Evolutionary conservation across 2,888 invertebrate genomes (phyloP), one percentile per base, ranked within the genome.

Genomic region (Uropetala carovei): DNA sequence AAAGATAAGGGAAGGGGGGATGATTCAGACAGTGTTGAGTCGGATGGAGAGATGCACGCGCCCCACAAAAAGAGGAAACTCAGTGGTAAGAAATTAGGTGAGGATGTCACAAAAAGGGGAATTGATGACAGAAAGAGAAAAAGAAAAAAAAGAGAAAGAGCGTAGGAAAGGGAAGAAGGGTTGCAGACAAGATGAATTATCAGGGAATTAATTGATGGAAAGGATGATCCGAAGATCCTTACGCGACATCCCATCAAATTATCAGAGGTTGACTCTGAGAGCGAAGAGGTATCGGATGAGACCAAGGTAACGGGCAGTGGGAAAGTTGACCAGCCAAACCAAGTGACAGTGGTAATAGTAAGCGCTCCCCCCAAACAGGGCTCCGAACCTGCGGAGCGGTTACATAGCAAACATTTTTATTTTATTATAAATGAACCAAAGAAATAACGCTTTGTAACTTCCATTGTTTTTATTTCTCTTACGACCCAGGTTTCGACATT

Each of bases 141-240:
- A 22, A 92, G 64, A 22, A 92, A 92, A 56, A 57, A 86, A 43
- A 83, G n/a, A 92, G 60, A 92, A 92, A 75, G 64, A 92, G 58
- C 58, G 60, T 30, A 92, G 43, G 43, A 92, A 92, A 57, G 84
- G 83, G 56, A 92, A n/a, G n/a, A n/a, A 27, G 18, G 83, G 83
- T 58, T 22, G 60, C 11, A 92, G 59, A n/a, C 58, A 60, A 60
- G 83, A 81, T 4, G 82, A 83, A 7, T 81, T 59, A 11, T n/a
- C n/a, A n/a, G n/a, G n/a, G n/a, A n/a, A n/a, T n/a, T n/a, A n/a
- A n/a, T n/a, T n/a, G n/a, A n/a, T n/a, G n/a, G n/a, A n/a, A n/a
- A n/a, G n/a, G n/a, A n/a, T n/a, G n/a, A n/a, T n/a, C n/a, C n/a
- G n/a, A n/a, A n/a, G n/a, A n/a, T n/a, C n/a, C n/a, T n/a, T n/a